phyloP scores from a whole-genome alignment of 2,888 invertebrate genomes.

The Copidosoma aretas region DNA sequence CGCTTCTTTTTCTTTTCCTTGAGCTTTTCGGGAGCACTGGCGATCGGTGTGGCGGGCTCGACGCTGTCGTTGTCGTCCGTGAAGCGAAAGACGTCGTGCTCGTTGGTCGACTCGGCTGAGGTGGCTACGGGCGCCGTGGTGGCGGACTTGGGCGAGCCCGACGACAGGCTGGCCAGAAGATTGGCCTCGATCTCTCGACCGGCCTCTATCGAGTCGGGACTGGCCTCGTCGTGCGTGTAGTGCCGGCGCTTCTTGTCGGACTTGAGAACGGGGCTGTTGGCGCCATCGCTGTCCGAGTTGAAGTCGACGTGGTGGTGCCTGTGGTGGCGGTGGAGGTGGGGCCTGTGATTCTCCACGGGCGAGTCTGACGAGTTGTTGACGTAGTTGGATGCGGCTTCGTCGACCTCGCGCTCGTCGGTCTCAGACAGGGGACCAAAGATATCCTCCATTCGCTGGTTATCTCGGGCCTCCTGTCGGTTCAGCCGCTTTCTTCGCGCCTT shows the following conservation, averaged over 20 bases:
- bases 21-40: slow-evolving; percentile 63
- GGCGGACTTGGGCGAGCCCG: slow-evolving; percentile 67
- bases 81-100: slow-evolving; percentile 68
- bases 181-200: slow-evolving; percentile 84
- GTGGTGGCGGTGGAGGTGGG: neutral
- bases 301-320: slow-evolving; percentile 54
- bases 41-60: slow-evolving; percentile 62
- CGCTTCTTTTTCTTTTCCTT: slow-evolving; percentile 86
- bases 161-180: slow-evolving; percentile 63
- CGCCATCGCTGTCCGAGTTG: slow-evolving; percentile 66
- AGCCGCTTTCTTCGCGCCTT: slow-evolving; percentile 58
- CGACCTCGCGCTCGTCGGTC: slow-evolving; percentile 64
- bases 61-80: slow-evolving; percentile 68
- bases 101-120: slow-evolving; percentile 58
- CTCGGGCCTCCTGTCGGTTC: slow-evolving; percentile 69
- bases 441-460: slow-evolving; percentile 75
- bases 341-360: slow-evolving; percentile 52
- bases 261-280: slow-evolving; percentile 60
- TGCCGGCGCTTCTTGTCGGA: slow-evolving; percentile 59
- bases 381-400: slow-evolving; percentile 55
- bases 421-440: slow-evolving; percentile 88
- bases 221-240: slow-evolving; percentile 72
- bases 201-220: slow-evolving; percentile 81
- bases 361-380: slow-evolving; percentile 52
- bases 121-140: slow-evolving; percentile 63